Percentiles rank a stretch among this genome's conserved stretches.
Conservation (phyloP, 2,888 invertebrate species). For the Torymus tubicola region DNA sequence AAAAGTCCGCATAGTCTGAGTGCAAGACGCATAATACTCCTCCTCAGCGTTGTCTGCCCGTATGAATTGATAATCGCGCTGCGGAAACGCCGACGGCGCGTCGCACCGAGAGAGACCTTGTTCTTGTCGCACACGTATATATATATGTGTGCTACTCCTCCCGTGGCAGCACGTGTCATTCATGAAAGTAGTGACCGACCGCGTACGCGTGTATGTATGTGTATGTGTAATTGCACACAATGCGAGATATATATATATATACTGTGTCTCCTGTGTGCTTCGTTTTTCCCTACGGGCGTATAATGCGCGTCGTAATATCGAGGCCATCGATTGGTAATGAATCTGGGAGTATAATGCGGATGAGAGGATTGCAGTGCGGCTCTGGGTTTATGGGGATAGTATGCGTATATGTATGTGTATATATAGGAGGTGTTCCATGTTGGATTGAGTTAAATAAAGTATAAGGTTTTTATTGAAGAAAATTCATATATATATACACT, state of each 20-base stretch:
- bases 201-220: neutral
- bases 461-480: no score
- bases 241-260: neutral
- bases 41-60: neutral
- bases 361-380: neutral
- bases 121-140: slow-evolving; percentile 28
- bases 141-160: no score
- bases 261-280: neutral
- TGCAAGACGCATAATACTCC: neutral
- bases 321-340: slow-evolving; percentile 58
- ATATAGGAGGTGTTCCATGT: no score
- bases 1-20: no score
- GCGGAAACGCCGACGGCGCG: neutral
- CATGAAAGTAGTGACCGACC: slow-evolving; percentile 11
- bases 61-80: slow-evolving; percentile 18
- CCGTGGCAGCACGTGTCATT: slow-evolving; percentile 31
- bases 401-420: no score
- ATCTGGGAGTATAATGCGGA: slow-evolving; percentile 24
- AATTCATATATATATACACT: no score
- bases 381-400: no score
- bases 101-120: slow-evolving; percentile 42
- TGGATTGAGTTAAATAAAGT: no score
- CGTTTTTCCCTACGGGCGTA: neutral
- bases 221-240: slow-evolving; percentile 13
- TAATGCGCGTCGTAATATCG: slow-evolving; percentile 47